A percentile compares a stretch with the other conserved stretches of the same genome.
Conservation (phyloP, 2,113 vertebrate species). For the Choloepus hoffmanni region DNA sequence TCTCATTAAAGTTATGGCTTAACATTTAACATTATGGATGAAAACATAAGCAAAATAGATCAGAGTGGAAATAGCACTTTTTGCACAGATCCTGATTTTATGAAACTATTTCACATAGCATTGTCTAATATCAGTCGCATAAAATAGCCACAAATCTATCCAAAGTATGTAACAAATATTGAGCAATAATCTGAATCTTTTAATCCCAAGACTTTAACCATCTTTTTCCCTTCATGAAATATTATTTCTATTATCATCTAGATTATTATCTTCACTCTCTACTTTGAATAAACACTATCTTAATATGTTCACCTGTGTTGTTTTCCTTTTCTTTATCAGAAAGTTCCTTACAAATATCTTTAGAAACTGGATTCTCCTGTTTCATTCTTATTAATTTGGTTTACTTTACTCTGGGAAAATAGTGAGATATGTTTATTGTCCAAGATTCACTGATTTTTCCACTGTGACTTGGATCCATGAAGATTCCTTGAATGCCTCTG, state of each 20-base stretch:
- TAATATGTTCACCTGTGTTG: not conserved
- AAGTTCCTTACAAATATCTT: not conserved
- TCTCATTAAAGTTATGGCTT: not conserved
- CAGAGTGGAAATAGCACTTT: not conserved
- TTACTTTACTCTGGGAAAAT: conserved; percentile 41
- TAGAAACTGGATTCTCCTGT: not conserved
- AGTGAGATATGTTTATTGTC: not conserved
- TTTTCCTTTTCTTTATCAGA: not conserved
- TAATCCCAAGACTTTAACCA: not conserved
- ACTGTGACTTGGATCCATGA: not conserved
- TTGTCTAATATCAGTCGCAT: not conserved
- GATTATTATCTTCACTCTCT: not conserved
- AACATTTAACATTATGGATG: not conserved
- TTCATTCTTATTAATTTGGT: not conserved
- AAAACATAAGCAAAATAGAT: not conserved
- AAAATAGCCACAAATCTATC: not conserved
- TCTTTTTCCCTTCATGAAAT: not conserved
- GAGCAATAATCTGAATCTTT: not conserved
- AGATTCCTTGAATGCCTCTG: not conserved
- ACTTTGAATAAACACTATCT: not conserved
- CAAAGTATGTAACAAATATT: not conserved
- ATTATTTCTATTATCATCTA: not conserved
- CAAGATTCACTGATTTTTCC: not conserved
- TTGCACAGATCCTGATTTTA: not conserved
- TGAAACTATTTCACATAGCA: not conserved